Base-by-base conservation (phyloP, 1,140 invertebrate species). In the Caenorhabditis remanei region DNA sequence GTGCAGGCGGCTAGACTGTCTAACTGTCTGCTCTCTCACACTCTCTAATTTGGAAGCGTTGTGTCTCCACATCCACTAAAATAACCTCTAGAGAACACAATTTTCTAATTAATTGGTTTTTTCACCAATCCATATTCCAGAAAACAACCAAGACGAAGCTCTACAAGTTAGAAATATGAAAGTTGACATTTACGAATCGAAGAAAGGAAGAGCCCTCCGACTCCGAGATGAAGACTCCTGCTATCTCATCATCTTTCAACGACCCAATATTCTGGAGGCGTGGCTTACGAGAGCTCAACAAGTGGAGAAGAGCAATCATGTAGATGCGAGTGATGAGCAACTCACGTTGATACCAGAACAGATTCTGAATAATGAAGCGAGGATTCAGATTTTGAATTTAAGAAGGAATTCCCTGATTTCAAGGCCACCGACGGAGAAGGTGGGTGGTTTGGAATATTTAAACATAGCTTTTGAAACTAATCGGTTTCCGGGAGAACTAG, bases 361-460 rank as follows among this genome's bases (percentile, higher is more conserved):
- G 67, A 75, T 75, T 75, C 16, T 75, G 67, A 75, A 48, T 75
- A 75, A 75, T 75, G 67, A 75, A 48, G 40, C 67, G 13, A 14
- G 43, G 16, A 46, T 75, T 75, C 67, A 75, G 24, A 46, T 75
- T 48, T 46, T 85, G 43, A 85, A 85, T 71, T 71, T 85, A 24
- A 85, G 84, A 46, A 48, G 84, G n/a, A 85, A 85, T 32, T 85
- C 84, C 0, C 21, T 85, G 61, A 67, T 56, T 32, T 71, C 21
- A 6, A 71, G 84, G 63, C 67, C 67, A 11, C 67, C 67, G 11
- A 75, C 67, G 6, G 67, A 75, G 11, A 75, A 75, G 40, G 63
- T 67, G 19, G 21, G 32, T 32, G 19, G 50, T 53, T 53, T 50
- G 14, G 14, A 50, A 3, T 9, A 53, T 3, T 53, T 14, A 9